Percentiles rank a stretch among this genome's conserved stretches.
These are phyloP conservation scores for Graptemys geographica DNA, from an alignment of 2,797 vertebrate genomes.

Conservation along the genomic window DNA sequence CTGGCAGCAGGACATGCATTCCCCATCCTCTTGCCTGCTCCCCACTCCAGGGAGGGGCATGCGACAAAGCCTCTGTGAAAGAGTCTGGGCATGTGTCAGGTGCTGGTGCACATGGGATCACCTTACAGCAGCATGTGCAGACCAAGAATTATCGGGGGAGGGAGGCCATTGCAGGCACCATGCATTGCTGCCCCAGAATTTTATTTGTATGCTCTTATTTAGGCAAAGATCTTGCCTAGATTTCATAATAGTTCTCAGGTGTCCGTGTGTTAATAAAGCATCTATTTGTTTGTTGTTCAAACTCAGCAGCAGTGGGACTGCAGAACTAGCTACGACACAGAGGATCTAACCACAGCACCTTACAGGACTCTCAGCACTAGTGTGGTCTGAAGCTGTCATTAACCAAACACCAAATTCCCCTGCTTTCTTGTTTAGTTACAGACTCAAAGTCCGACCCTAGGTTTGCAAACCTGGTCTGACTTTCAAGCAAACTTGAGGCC, in stretches of 20 bases:
- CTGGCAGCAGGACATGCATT: background rate
- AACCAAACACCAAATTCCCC: background rate
- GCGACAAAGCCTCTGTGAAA: background rate
- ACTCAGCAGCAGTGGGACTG: slow-evolving; percentile 14
- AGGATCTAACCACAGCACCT: background rate
- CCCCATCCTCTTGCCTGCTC: background rate
- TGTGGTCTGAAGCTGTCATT: background rate
- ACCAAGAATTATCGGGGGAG: background rate
- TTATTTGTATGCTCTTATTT: background rate
- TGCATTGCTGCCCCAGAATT: background rate
- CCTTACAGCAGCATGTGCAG: background rate
- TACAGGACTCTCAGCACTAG: background rate
- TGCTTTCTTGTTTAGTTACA: background rate
- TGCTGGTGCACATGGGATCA: background rate
- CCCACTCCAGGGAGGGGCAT: fast-evolving
- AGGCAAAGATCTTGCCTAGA: background rate
- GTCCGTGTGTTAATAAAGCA: background rate
- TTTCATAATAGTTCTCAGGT: background rate
- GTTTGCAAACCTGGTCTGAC: background rate
- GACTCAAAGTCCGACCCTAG: background rate
- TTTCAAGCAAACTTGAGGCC: background rate
- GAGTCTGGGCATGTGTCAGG: background rate
- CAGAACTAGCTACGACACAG: slow-evolving; percentile 1
- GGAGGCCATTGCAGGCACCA: background rate
- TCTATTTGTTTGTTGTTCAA: background rate